Percentiles rank a stretch among this genome's conserved stretches.
These are phyloP conservation scores for Galemys pyrenaicus DNA, from an alignment of 2,113 vertebrate species.

Conservation along the genomic window DNA sequence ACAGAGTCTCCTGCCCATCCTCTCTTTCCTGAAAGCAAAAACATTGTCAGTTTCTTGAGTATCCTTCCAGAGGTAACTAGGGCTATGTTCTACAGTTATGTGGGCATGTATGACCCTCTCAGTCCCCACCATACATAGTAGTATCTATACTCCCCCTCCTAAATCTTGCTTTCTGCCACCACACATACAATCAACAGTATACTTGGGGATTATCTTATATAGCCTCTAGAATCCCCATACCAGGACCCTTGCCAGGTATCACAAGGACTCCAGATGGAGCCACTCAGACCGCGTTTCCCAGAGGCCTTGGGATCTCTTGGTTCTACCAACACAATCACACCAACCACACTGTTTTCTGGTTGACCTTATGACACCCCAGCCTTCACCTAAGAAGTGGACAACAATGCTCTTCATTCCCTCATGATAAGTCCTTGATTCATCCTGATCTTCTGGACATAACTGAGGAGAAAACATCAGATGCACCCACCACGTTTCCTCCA, in stretches of 20 bases:
- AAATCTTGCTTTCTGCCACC: not conserved
- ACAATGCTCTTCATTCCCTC: not conserved
- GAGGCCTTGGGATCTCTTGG: not conserved
- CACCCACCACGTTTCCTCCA: not conserved
- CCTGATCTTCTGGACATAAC: not conserved
- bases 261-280: not conserved
- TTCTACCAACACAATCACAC: not conserved
- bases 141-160: not conserved
- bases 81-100: not conserved
- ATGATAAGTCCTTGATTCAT: not conserved
- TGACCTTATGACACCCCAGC: not conserved
- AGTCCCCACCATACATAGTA: not conserved
- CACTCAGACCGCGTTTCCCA: not conserved
- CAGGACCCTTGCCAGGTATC: not conserved
- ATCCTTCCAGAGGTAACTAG: not conserved
- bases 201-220: not conserved
- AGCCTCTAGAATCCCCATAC: not conserved
- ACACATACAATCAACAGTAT: not conserved
- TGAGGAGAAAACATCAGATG: not conserved
- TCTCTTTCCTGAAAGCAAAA: constrained; percentile 24
- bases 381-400: not conserved
- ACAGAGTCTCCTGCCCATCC: not conserved
- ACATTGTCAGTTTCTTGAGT: not conserved
- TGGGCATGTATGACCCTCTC: not conserved
- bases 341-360: not conserved